Percentiles rank a stretch among this genome's conserved stretches.
Conservation (phyloP, 2,113 vertebrate genomes). For the Arothron firmamentum region DNA sequence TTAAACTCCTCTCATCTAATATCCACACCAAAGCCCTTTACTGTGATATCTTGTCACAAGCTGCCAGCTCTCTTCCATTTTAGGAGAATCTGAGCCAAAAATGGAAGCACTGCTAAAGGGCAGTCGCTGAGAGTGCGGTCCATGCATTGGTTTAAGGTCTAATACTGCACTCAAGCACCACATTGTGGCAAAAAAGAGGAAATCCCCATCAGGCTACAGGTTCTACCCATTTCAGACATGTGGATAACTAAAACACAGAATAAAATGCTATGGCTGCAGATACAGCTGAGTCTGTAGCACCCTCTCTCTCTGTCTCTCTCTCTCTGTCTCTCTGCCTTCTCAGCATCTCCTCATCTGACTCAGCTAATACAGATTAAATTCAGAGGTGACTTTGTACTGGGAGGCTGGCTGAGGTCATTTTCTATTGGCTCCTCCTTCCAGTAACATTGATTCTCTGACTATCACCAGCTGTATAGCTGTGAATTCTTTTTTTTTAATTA, state of each 20-base stretch:
- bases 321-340: constrained; percentile 50
- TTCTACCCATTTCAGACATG: background rate
- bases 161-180: background rate
- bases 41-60: too few relatives aligned
- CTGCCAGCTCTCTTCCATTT: too few relatives aligned
- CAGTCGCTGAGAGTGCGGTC: too few relatives aligned
- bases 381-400: constrained; percentile 63
- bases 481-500: constrained; percentile 9
- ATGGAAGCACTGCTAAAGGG: too few relatives aligned
- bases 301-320: background rate
- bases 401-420: constrained; percentile 49
- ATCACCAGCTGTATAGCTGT: constrained; percentile 26
- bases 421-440: constrained; percentile 31
- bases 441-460: constrained; percentile 42
- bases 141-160: too few relatives aligned
- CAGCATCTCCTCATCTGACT: constrained; percentile 69
- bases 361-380: constrained; percentile 64
- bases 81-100: too few relatives aligned
- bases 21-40: too few relatives aligned
- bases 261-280: constrained; percentile 14
- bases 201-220: too few relatives aligned
- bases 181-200: too few relatives aligned
- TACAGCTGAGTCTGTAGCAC: constrained; percentile 22
- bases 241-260: constrained; percentile 23
- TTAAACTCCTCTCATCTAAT: too few relatives aligned